Conservation (phyloP, 35 echinoderm and acorn worm genomes). For the Apostichopus japonicus region DNA sequence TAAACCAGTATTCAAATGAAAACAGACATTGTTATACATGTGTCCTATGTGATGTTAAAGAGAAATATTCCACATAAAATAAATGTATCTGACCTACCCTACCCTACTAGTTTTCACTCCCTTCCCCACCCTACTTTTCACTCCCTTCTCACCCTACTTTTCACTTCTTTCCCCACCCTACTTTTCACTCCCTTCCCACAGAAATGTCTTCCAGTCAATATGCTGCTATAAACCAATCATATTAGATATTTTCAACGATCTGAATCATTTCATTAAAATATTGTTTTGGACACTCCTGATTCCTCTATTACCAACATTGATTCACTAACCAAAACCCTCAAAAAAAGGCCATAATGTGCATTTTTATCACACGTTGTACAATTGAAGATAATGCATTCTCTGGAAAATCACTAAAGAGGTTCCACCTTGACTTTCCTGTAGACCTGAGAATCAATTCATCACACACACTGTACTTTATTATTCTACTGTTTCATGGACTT, state of each 20-base stretch:
- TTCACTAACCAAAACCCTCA: no score
- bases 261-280: background rate
- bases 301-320: background rate
- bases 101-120: no score
- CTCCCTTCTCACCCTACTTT: no score
- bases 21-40: no score
- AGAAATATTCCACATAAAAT: no score
- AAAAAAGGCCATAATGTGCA: no score
- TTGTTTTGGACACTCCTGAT: background rate
- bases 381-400: no score
- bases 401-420: background rate
- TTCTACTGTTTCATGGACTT: background rate
- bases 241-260: background rate
- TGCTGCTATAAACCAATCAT: background rate
- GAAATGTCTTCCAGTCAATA: background rate
- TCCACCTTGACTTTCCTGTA: background rate
- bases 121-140: no score
- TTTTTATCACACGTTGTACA: no score
- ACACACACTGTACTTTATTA: background rate
- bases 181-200: background rate
- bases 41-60: no score
- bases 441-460: background rate
- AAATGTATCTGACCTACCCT: no score
- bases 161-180: background rate
- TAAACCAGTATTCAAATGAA: no score